Base-by-base conservation (phyloP, 2,113 vertebrate genomes). In the Progne subis region DNA sequence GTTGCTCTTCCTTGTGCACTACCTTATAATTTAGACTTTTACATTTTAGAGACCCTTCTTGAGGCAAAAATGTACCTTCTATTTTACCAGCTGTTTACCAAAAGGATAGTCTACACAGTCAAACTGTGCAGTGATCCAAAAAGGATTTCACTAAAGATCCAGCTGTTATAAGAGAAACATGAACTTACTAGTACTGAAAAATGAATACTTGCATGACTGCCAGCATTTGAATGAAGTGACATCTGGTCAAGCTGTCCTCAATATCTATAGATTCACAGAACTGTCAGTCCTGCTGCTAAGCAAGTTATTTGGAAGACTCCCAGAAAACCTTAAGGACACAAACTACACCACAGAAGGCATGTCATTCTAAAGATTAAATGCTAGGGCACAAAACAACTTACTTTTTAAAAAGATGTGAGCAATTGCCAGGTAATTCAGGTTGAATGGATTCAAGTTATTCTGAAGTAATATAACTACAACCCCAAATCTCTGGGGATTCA, bases 211-310 rank as follows among this genome's bases (percentile, higher is more conserved):
- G 56, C 60, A 52, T 57, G 44, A 78, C 57, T 91, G 81, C 77
- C 72, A 90, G 76, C 53, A 79, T 75, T 68, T 56, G 72, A 83
- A 86, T 68, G 72, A 95, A 86, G 69, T 28, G 70, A 67, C 87
- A 92, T 85, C 82, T 94, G 82, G 91, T 60, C 69, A 91, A 83
- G 60, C 56, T 75, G n/a, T 71, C 77, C 55, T 86, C 69, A 64
- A 10, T 29, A 49, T 14, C 78, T 18, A 78, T 0, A 84, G 52
- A 81, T 60, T 83, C 39, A 88, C 17, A 84, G 57, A 75, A 56
- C 72, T 60, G 64, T 31, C 64, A 75, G 77, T 71, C 65, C 64
- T 32, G 39, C 53, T n/a, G 34, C 41, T 55, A 84, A 88, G 77
- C 52, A 71, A 94, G 56, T 50, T 56, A 59, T 69, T 11, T 81